Base-by-base conservation (phyloP, 2,113 vertebrate species). In the Hemibagrus wyckioides region DNA sequence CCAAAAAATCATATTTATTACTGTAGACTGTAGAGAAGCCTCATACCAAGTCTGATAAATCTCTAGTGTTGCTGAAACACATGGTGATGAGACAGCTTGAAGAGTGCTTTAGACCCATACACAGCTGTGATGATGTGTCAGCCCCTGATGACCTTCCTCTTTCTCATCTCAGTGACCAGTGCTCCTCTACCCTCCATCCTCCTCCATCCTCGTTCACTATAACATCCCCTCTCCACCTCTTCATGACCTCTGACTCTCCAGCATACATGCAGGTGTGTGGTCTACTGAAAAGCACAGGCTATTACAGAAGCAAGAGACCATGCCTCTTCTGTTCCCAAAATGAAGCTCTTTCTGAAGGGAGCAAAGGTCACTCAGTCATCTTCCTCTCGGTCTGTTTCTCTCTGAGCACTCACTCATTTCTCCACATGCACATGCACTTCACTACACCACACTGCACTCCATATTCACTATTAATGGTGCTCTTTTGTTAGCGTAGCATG, bases 111-210 rank as follows among this genome's bases (percentile, higher is more conserved):
- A 61, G 71, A 76, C 8, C 28, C 83, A 76, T 14, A 33, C 69
- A 85, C 54, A 44, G 41, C 36, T 73, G 50, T 75, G 36, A 50
- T 85, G 54, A 85, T 76, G 48, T 67, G n/a, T 71, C 48, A 84
- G 23, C 36, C 17, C 33, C 19, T n/a, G 33, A 17, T 84, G 65
- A 73, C 67, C 67, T 56, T 39, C 6, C 14, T 39, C 14, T 48
- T 44, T 44, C 41, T 73, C 71, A 59, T 81, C 54, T 61, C 54
- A 85, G 25, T 59, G 83, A 44, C 83, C 30, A 77, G 10, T 83
- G 48, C 48, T 19, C 30, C 17, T 82, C 4, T 57, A 65, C 13
- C 71, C 54, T 76, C 75, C 30, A 69, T 61, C 10, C 52, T 44
- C 71, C 44, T 39, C 59, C 56, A 84, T 54, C 63, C 54, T 56